These are phyloP conservation scores for Larimichthys polyactis DNA, from an alignment of 2,113 vertebrate species.

Conservation along the genomic window DNA sequence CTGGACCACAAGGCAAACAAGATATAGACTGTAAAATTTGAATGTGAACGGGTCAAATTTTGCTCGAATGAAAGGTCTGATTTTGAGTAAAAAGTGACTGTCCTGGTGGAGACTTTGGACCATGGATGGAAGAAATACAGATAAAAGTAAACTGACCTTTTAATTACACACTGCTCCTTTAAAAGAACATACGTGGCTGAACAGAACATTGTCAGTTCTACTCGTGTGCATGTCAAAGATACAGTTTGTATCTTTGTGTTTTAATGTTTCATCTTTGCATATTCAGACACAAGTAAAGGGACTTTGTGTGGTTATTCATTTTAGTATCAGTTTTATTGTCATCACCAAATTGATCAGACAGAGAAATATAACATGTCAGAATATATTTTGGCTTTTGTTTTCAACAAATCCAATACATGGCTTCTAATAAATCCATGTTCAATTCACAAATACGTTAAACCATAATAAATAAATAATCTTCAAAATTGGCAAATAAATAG, in stretches of 20 bases:
- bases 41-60: neutral
- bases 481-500: conserved; percentile 67
- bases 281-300: conserved; percentile 5
- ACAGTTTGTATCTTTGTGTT: too few species aligned
- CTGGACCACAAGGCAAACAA: neutral
- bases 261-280: neutral
- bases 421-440: conserved; percentile 39
- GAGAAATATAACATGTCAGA: conserved; percentile 53
- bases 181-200: neutral
- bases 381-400: conserved; percentile 66
- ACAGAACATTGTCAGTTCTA: too few species aligned
- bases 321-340: conserved; percentile 63
- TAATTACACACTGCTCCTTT: neutral
- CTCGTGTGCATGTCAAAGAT: too few species aligned
- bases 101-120: neutral
- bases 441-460: conserved; percentile 59
- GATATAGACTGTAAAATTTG: neutral
- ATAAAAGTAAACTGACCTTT: neutral
- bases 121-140: too few species aligned
- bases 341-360: conserved; percentile 62
- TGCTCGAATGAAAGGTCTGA: neutral
- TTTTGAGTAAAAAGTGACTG: too few species aligned
- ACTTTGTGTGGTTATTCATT: conserved; percentile 26
- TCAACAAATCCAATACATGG: conserved; percentile 63
- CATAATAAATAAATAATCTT: conserved; percentile 71